Evolutionary conservation across 2,888 invertebrate species (phyloP).

Genomic region (Trisateles emortualis): DNA sequence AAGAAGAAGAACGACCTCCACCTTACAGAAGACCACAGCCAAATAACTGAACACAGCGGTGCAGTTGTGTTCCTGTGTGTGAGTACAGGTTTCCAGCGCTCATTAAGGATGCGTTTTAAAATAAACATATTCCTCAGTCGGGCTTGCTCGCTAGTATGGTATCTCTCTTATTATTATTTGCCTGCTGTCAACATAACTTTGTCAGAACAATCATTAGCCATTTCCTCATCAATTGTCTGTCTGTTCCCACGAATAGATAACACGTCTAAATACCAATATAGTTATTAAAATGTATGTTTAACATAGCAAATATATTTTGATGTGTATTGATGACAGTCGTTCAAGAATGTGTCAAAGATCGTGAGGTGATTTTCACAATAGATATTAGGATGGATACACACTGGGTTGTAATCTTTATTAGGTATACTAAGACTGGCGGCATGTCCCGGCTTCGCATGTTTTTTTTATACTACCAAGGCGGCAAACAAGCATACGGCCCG

Average conservation of each 20-base stretch:
- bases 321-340: constrained; percentile 66
- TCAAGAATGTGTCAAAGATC: constrained; percentile 59
- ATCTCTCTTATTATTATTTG: background rate
- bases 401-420: constrained; percentile 31
- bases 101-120: too few relatives aligned
- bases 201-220: constrained; percentile 37
- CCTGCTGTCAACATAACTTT: background rate
- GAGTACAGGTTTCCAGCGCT: too few relatives aligned
- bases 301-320: constrained; percentile 63
- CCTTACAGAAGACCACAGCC: too few relatives aligned
- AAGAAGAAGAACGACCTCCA: too few relatives aligned
- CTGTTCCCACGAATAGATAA: constrained; percentile 53
- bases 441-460: too few relatives aligned
- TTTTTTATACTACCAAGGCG: too few relatives aligned
- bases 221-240: constrained; percentile 36
- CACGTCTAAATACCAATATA: constrained; percentile 52
- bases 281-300: constrained; percentile 62
- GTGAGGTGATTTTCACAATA: constrained; percentile 66
- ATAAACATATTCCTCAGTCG: too few relatives aligned
- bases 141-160: too few relatives aligned
- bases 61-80: too few relatives aligned
- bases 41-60: too few relatives aligned
- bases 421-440: background rate
- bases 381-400: constrained; percentile 40
- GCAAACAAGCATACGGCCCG: too few relatives aligned